These are phyloP conservation scores for Smithornis capensis DNA, from an alignment of 2,113 vertebrate genomes.

Conservation along the genomic window DNA sequence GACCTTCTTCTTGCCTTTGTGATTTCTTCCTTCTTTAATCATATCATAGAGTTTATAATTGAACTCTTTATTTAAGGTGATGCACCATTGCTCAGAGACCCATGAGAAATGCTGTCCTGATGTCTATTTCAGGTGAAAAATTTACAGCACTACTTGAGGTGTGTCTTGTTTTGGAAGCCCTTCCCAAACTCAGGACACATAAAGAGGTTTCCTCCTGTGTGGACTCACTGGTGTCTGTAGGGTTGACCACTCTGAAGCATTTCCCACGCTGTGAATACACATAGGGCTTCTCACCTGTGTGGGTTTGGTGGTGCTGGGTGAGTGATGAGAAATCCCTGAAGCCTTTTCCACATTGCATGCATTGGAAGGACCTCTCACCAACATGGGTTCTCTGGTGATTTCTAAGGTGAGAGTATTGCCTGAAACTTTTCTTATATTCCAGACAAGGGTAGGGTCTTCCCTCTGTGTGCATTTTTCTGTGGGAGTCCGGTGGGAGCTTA, in stretches of 20 bases:
- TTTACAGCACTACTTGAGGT: constrained; percentile 39
- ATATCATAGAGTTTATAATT: neutral
- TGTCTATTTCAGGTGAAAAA: constrained; percentile 36
- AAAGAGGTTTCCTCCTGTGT: constrained; percentile 48
- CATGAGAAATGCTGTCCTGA: neutral
- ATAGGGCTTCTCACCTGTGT: constrained; percentile 60
- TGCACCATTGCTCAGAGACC: neutral
- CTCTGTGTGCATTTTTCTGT: constrained; percentile 53
- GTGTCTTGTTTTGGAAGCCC: constrained; percentile 54
- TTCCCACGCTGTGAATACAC: constrained; percentile 44
- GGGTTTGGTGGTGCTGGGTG: constrained; percentile 53
- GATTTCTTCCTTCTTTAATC: neutral
- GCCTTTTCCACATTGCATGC: constrained; percentile 45
- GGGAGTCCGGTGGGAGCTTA: constrained; percentile 59
- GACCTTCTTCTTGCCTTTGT: neutral
- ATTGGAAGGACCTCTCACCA: constrained; percentile 54
- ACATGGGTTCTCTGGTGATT: constrained; percentile 59
- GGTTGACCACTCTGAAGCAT: constrained; percentile 55
- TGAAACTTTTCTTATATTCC: neutral
- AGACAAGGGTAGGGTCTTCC: constrained; percentile 50
- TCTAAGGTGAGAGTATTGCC: constrained; percentile 48
- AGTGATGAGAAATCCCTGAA: constrained; percentile 55
- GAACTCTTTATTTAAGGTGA: neutral
- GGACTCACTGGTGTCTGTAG: constrained; percentile 50
- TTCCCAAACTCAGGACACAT: constrained; percentile 34